These are phyloP conservation scores for Microchirus variegatus DNA, from an alignment of 2,797 vertebrate genomes.

Conservation along the genomic window DNA sequence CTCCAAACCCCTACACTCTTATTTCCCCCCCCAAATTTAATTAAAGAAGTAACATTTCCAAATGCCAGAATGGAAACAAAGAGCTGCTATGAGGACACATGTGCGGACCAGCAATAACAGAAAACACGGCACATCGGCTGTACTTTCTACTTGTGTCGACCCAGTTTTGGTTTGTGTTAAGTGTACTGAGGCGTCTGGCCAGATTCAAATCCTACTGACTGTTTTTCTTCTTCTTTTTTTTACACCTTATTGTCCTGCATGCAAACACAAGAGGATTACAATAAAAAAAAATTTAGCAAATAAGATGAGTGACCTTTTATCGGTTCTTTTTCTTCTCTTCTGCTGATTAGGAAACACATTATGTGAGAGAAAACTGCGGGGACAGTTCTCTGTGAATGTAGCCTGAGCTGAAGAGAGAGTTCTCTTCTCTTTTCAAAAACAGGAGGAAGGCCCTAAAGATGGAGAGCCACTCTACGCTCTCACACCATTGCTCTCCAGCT, in stretches of 20 bases:
- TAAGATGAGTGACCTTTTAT: neutral
- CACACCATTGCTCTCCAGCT: slow-evolving; percentile 49
- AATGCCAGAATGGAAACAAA: slow-evolving; percentile 5
- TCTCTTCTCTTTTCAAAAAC: slow-evolving; percentile 56
- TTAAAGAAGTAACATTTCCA: neutral
- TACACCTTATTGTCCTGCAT: slow-evolving; percentile 14
- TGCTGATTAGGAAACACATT: slow-evolving; percentile 24
- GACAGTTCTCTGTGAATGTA: slow-evolving; percentile 25
- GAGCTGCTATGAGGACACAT: slow-evolving; percentile 1
- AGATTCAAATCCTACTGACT: too few species aligned
- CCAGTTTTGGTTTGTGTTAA: neutral
- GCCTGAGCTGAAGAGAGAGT: slow-evolving; percentile 29
- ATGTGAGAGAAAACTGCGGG: slow-evolving; percentile 20
- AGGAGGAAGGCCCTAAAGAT: slow-evolving; percentile 52
- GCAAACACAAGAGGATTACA: neutral
- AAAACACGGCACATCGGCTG: slow-evolving; percentile 2
- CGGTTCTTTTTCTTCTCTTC: too few species aligned
- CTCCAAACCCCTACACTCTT: slow-evolving; percentile 13
- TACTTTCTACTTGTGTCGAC: neutral
- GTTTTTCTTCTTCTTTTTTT: neutral
- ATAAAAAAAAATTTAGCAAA: neutral
- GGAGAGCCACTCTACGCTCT: slow-evolving; percentile 52
- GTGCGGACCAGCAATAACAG: neutral
- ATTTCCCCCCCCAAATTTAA: neutral
- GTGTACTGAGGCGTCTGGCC: neutral